Evolutionary conservation across 2,113 vertebrate species (phyloP).

Genomic region (Ursus arctos): DNA sequence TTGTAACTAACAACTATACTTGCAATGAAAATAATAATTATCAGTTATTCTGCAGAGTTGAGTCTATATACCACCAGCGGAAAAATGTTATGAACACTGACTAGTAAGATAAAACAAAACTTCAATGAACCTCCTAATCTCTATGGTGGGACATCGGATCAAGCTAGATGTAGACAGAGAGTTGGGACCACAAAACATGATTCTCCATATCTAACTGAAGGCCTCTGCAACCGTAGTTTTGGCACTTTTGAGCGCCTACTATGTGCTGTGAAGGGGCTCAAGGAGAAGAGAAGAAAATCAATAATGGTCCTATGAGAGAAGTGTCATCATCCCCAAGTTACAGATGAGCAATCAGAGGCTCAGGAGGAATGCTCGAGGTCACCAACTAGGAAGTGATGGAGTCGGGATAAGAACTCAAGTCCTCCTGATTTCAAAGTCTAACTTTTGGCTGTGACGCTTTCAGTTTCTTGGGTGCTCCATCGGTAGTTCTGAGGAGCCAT

Average conservation of each 20-base stretch:
- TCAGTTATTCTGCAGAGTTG: background rate
- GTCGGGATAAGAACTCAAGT: background rate
- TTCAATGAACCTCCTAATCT: background rate
- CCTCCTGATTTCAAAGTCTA: slow-evolving; percentile 3
- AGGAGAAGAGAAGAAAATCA: background rate
- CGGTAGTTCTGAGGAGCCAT: background rate
- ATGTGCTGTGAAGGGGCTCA: background rate
- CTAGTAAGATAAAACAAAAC: background rate
- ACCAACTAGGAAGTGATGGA: background rate
- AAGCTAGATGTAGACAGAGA: background rate
- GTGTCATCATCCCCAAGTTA: background rate
- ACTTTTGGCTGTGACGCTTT: background rate
- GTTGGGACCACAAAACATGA: background rate
- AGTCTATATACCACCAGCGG: background rate
- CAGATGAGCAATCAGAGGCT: background rate
- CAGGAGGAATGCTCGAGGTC: background rate
- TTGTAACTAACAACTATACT: background rate
- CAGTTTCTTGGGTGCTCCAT: background rate
- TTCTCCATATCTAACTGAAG: background rate
- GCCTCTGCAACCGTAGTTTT: background rate
- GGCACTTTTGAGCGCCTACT: background rate
- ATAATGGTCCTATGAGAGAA: background rate
- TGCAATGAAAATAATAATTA: slow-evolving; percentile 6
- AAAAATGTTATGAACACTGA: background rate
- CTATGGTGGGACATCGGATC: background rate